Evolutionary conservation across 2,888 invertebrate genomes (phyloP).

Genomic region (Halictus quadricinctus): DNA sequence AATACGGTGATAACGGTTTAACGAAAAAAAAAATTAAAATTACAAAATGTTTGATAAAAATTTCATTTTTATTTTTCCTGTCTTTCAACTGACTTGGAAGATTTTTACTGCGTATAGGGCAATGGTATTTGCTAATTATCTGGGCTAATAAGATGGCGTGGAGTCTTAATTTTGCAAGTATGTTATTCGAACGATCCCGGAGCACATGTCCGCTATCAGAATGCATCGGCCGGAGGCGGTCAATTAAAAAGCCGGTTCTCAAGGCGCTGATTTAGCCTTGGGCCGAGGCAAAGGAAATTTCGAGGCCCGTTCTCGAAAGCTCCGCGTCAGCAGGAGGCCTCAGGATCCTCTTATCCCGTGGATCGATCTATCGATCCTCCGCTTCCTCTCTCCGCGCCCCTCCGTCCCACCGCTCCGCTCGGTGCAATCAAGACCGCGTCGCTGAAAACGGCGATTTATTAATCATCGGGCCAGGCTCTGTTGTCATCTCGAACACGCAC

Average conservation of each 20-base stretch:
- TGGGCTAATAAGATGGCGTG: background rate
- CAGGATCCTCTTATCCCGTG: background rate
- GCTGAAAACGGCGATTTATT: conserved; percentile 52
- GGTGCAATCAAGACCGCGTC: conserved; percentile 16
- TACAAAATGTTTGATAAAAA: too few relatives aligned
- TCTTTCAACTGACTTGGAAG: too few relatives aligned
- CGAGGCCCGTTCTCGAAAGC: background rate
- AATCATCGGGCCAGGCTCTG: conserved; percentile 34
- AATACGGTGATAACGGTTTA: background rate
- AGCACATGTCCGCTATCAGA: background rate
- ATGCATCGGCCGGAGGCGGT: background rate
- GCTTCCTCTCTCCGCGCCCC: background rate
- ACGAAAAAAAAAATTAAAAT: background rate
- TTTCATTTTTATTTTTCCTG: background rate
- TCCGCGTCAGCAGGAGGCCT: background rate
- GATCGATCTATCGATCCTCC: conserved; percentile 31
- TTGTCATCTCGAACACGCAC: conserved; percentile 57
- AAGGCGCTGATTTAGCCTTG: conserved; percentile 4
- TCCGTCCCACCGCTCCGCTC: background rate
- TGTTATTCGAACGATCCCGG: background rate
- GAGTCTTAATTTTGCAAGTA: background rate
- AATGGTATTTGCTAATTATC: background rate
- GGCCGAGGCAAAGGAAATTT: background rate
- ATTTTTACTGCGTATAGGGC: background rate
- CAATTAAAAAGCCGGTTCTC: conserved; percentile 11